Evolutionary conservation across 2,113 vertebrate genomes (phyloP).

Genomic region (Glareola pratincola): DNA sequence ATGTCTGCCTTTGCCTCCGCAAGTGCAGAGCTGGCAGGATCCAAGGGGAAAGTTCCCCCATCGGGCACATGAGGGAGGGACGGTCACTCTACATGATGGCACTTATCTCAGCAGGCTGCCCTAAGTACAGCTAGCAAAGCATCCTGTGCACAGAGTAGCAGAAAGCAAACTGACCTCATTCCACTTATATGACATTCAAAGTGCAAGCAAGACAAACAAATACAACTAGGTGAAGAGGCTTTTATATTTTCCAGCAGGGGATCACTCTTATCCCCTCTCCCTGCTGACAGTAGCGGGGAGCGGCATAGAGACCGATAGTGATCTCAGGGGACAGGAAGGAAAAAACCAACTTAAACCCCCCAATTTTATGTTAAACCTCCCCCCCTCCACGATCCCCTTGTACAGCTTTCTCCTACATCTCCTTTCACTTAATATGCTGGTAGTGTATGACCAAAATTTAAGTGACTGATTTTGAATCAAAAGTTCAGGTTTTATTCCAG

Average conservation of each 20-base stretch:
- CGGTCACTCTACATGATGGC: fast-evolving
- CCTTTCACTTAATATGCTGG: neutral
- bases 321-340: neutral
- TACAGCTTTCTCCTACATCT: neutral
- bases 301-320: neutral
- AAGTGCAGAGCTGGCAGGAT: neutral
- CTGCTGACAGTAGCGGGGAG: neutral
- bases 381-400: fast-evolving
- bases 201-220: neutral
- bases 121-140: neutral
- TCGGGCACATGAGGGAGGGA: fast-evolving
- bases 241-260: neutral
- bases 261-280: neutral
- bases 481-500: neutral
- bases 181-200: neutral
- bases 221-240: neutral
- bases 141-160: neutral
- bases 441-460: neutral
- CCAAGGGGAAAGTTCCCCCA: fast-evolving
- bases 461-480: neutral
- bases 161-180: neutral
- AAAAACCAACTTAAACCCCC: neutral
- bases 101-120: neutral
- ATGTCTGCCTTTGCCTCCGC: neutral
- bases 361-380: neutral